Evolutionary conservation across 2,888 invertebrate species (phyloP).

Genomic region (Liopterus haemorrhoidalis): DNA sequence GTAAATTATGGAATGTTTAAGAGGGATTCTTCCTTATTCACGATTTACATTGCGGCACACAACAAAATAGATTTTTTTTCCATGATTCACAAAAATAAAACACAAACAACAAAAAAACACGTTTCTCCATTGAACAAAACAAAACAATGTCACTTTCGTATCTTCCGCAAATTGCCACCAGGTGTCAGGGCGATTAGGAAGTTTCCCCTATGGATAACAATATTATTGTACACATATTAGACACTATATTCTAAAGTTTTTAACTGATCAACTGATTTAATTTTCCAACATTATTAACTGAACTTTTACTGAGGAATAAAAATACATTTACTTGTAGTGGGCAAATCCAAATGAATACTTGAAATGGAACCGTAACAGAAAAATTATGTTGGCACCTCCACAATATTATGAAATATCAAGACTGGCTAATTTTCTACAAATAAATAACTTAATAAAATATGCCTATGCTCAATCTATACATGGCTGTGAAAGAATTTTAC

Average conservation of each 20-base stretch:
- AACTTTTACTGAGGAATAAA: constrained; percentile 7
- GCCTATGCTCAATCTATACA: constrained; percentile 51
- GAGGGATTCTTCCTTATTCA: no score
- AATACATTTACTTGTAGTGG: constrained; percentile 56
- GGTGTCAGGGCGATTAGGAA: neutral
- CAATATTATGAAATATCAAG: constrained; percentile 70
- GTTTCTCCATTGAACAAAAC: no score
- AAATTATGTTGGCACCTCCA: constrained; percentile 61
- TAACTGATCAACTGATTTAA: no score
- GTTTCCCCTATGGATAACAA: neutral
- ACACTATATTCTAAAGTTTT: no score
- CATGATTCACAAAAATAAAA: no score
- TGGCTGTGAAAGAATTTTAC: constrained; percentile 48
- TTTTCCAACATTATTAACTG: no score
- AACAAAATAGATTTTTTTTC: no score
- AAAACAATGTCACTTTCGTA: no score
- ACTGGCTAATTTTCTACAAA: constrained; percentile 51
- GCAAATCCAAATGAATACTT: constrained; percentile 52
- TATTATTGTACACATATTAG: no score
- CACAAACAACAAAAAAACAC: no score
- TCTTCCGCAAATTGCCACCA: neutral
- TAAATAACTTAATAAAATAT: constrained; percentile 55
- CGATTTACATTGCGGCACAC: no score
- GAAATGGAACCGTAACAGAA: constrained; percentile 41
- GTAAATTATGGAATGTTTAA: no score